Evolutionary conservation across 2,113 vertebrate genomes (phyloP), one percentile per base, ranked within the genome.

Genomic region (Hemiscyllium ocellatum): DNA sequence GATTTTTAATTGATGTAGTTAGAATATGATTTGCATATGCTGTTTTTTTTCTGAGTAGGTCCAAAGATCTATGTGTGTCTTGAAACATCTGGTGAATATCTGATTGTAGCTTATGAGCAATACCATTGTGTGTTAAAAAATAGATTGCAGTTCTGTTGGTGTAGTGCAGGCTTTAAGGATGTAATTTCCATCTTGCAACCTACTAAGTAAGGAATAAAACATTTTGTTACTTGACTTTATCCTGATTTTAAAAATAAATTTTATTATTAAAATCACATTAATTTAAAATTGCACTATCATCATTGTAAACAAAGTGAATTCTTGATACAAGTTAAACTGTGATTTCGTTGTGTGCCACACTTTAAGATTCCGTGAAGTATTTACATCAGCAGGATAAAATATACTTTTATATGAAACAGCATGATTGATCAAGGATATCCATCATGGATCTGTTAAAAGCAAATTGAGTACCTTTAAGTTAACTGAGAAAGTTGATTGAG

Each of bases 151-250:
- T 29, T 95, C 42, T 72, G 3, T 52, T 29, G 8, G 20, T 94
- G 66, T 94, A 8, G 37, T 12, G 37, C 24, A 70, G 26, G 24
- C 42, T 70, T 61, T 65, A 50, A 87, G 42, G 24, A 66, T 37
- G 12, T 95, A 4, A 29, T 42, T 72, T 70, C 29, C 37, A 52
- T 52, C 42, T 93, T 95, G 72, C 94, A 95, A 52, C 26, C 42
- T 29, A 95, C 4, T 19, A 47, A 72, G 69, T 19, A 26, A 72
- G 69, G 47, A 52, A 72, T 50, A 72, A 72, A 70, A 50, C 1
- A 52, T 93, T 52, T 94, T 70, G 66, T 94, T 72, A 66, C 33
- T 93, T 72, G 94, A 50, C 69, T 50, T 95, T 70, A 72, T 76
- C 68, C 42, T 24, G 52, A 50, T 95, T 50, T 72, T 76, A 52